These are phyloP conservation scores for Nyctibius bracteatus DNA, from an alignment of 2,113 vertebrate species.

Conservation along the genomic window DNA sequence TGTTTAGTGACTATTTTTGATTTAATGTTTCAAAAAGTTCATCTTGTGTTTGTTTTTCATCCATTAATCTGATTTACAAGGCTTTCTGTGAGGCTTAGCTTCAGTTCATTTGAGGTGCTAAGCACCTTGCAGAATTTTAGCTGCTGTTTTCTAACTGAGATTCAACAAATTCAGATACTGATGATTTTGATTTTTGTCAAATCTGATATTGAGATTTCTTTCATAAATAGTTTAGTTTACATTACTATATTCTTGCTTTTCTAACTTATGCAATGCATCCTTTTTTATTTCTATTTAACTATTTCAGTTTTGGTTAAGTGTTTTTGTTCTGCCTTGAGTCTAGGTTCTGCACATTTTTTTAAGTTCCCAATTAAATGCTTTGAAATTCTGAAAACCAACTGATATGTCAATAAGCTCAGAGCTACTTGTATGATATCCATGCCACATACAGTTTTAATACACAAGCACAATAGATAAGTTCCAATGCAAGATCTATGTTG, in stretches of 20 bases:
- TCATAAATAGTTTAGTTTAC: background rate
- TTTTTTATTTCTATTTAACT: background rate
- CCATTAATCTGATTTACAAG: background rate
- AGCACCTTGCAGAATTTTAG: background rate
- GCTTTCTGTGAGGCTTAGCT: background rate
- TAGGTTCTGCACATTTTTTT: background rate
- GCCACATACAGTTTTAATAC: background rate
- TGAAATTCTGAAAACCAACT: background rate
- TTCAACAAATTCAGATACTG: background rate
- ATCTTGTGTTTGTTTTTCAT: background rate
- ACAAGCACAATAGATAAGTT: background rate
- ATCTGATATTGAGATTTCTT: background rate
- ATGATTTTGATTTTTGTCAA: background rate
- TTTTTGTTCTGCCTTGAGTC: background rate
- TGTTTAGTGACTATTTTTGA: background rate
- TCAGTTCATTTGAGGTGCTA: rapidly evolving
- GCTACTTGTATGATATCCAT: background rate
- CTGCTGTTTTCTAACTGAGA: background rate
- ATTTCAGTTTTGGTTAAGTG: background rate
- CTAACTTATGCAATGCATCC: background rate
- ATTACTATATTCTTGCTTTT: background rate
- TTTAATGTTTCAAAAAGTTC: background rate
- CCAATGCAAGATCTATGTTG: background rate
- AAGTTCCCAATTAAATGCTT: background rate
- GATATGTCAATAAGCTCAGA: background rate